Percentiles rank a stretch among this genome's conserved stretches.
These are phyloP conservation scores for Penaeus indicus DNA, from an alignment of 1,140 invertebrate species.

Conservation along the genomic window DNA sequence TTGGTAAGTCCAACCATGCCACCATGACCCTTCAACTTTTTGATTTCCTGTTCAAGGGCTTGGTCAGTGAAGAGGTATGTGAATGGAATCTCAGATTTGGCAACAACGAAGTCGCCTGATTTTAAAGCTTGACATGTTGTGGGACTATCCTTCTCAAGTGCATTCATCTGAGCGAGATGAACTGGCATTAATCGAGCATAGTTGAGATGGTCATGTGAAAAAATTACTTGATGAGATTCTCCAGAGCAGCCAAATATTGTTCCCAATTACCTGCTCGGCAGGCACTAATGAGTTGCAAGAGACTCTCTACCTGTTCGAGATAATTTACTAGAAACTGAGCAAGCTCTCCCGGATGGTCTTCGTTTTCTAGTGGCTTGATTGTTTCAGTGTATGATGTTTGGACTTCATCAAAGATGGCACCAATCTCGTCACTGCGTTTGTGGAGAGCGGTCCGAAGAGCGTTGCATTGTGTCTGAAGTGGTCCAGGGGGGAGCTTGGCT, in stretches of 20 bases:
- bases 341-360: constrained; percentile 1
- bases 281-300: constrained; percentile 32
- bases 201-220: neutral
- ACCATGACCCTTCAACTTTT: too few species aligned
- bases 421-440: constrained; percentile 6
- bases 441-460: constrained; percentile 18
- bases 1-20: too few species aligned
- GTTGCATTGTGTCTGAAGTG: neutral
- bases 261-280: constrained; percentile 5
- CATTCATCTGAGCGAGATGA: too few species aligned
- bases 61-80: constrained; percentile 20
- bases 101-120: too few species aligned
- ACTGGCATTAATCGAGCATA: too few species aligned
- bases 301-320: constrained; percentile 28
- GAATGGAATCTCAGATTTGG: constrained; percentile 38
- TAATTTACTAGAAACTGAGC: constrained; percentile 19
- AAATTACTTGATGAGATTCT: neutral
- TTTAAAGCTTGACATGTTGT: too few species aligned
- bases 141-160: too few species aligned
- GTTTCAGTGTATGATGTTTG: neutral
- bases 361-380: too few species aligned
- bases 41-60: constrained; percentile 9
- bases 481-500: neutral
- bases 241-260: neutral
- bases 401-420: constrained; percentile 16